Base-by-base conservation (phyloP, 2,113 vertebrate genomes). In the Pungitius pungitius region DNA sequence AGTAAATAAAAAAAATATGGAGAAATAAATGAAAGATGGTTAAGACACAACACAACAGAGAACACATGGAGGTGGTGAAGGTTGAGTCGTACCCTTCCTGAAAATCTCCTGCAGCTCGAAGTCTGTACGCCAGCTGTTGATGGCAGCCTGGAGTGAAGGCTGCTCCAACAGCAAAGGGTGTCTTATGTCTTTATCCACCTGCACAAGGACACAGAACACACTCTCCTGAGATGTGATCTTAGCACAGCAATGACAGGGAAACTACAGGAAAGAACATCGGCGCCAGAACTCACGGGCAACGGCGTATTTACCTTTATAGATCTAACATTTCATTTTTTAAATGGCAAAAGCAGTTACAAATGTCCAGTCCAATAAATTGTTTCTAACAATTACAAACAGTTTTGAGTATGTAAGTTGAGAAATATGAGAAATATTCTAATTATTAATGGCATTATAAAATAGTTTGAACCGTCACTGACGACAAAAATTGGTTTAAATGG, bases 41-140 rank as follows among this genome's bases (percentile, higher is more conserved):
- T 64, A 20, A 65, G 8, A 45, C 22, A 30, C 39, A 57, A 52
- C 0, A 18, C 33, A 45, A 22, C 14, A 17, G 26, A 64, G 22
- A 49, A 6, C 20, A 27, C 17, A 62, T 1, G 6, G n/a, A 22
- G 17, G 8, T 22, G 8, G 27, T 15, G 13, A 60, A 22, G n/a
- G 26, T 30, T 26, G 37, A 45, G 17, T 72, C 93, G 93, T 88
- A 98, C 97, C 97, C 95, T 96, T 95, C 78, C 96, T 96, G 85
- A 99, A 95, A 87, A 99, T 98, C 82, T 99, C 98, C 85, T 99
- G 98, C 69, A 98, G 94, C 84, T 98, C 97, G 89, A 96, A 95
- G 89, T 98, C 96, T 60, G 95, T 94, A 42, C 94, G 93, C 93
- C 97, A 94, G 77, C 94, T 89, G 86, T 95, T 96, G 86, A 99